Base-by-base conservation (phyloP, 2,113 vertebrate genomes). In the Tupaia chinensis region DNA sequence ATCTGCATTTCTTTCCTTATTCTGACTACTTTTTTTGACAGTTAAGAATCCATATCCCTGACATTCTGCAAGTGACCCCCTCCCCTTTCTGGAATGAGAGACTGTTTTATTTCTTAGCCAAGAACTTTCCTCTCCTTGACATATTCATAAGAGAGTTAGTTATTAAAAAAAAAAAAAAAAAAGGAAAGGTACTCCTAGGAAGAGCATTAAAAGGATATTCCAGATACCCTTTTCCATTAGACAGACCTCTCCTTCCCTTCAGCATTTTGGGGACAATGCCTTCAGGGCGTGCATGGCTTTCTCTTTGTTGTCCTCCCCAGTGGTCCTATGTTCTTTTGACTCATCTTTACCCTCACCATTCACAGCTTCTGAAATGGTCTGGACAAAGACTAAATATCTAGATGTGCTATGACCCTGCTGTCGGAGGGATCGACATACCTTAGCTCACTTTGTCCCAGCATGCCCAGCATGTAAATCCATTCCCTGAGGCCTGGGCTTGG, bases 101-200 rank as follows among this genome's bases (percentile, higher is more conserved):
- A 85, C 53, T 86, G 78, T 91, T 96, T 93, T 90, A 89, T 80
- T 61, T 83, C 70, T 91, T 89, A 84, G 32, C 78, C 88, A 94
- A 77, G 58, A 60, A 19, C 15, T 85, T 83, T 77, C 20, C n/a
- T 91, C 70, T 53, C 58, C 89, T 29, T 80, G 72, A 86, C 58
- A 80, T 86, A 96, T 89, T 94, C 95, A 81, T 76, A 95, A 94
- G 32, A 84, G 70, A 90, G 19, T 70, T 95, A 87, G 58, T 69
- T 53, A 86, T 86, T 95, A 68, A 82, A 89, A 96, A 81, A 77
- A 4, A 94, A 91, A 77, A 44, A 5, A 44, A 44, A 68, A 78
- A 89, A 96, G 77, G 72, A 4, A 94, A 91, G 73, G 25, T 73
- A 93, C 89, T 87, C 29, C 69, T 84, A 93, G 61, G 29, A 94